Percentiles rank a stretch among this genome's conserved stretches.
These are phyloP conservation scores for Leucoraja ocellata DNA, from an alignment of 2,797 vertebrate genomes.

Conservation along the genomic window DNA sequence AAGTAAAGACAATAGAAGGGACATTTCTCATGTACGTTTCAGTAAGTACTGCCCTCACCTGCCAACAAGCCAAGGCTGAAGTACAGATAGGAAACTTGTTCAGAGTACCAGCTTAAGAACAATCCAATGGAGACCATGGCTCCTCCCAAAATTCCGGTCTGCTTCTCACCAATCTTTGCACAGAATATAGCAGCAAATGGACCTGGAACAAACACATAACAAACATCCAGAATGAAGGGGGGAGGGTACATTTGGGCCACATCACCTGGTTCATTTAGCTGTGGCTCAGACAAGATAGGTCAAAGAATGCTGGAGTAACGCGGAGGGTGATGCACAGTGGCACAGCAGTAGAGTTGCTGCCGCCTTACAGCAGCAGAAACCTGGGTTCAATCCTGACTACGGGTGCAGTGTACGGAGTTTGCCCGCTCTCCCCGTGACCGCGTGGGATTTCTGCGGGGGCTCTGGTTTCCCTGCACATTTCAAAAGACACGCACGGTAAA, in stretches of 20 bases:
- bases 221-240: neutral
- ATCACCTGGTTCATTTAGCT: neutral
- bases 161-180: neutral
- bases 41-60: neutral
- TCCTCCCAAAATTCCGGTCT: constrained; percentile 21
- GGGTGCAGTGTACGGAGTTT: too few species aligned
- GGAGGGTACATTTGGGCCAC: neutral
- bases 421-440: too few species aligned
- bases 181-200: constrained; percentile 15
- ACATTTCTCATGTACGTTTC: neutral
- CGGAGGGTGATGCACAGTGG: too few species aligned
- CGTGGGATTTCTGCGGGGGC: too few species aligned
- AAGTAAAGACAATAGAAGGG: neutral
- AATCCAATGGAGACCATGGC: constrained; percentile 11
- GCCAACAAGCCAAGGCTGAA: neutral
- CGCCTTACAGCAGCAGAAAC: too few species aligned
- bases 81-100: neutral
- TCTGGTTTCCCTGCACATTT: too few species aligned
- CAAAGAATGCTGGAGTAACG: too few species aligned
- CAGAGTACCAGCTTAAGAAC: neutral
- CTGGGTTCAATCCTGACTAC: too few species aligned
- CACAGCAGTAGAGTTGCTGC: too few species aligned
- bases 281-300: too few species aligned
- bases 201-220: constrained; percentile 2
- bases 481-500: too few species aligned